Conservation (phyloP, 2,113 vertebrate genomes). For the Oryzias woworae region DNA sequence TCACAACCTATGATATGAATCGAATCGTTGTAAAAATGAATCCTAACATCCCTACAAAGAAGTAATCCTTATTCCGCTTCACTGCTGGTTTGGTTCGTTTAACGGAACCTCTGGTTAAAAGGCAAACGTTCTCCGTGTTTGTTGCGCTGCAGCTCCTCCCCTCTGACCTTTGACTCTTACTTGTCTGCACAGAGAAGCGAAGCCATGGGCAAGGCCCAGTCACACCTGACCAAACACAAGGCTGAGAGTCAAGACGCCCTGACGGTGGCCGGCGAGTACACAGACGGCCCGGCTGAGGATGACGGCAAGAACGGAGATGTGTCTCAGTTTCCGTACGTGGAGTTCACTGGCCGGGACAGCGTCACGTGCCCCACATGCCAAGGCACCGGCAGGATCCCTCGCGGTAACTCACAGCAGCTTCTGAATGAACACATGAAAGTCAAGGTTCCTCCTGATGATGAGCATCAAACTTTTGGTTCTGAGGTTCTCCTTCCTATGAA, state of each 20-base stretch:
- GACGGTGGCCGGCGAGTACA: constrained; percentile 74
- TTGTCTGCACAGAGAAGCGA: constrained; percentile 37
- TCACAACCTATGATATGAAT: too few relatives aligned
- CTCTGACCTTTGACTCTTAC: not conserved
- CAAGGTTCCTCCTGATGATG: too few relatives aligned
- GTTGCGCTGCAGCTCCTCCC: not conserved
- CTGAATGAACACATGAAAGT: too few relatives aligned
- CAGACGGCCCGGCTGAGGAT: constrained; percentile 77
- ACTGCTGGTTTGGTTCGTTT: too few relatives aligned
- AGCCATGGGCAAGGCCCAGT: constrained; percentile 92
- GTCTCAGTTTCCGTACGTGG: constrained; percentile 96
- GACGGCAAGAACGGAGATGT: constrained; percentile 87
- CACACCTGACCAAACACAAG: constrained; percentile 83
- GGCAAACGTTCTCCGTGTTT: too few relatives aligned
- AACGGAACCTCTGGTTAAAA: too few relatives aligned
- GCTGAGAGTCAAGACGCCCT: constrained; percentile 80
- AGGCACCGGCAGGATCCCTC: constrained; percentile 95
- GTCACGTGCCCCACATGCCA: constrained; percentile 97
- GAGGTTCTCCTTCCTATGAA: too few relatives aligned
- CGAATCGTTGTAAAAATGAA: too few relatives aligned
- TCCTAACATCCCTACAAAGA: too few relatives aligned
- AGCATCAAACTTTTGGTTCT: too few relatives aligned
- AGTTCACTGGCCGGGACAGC: constrained; percentile 96
- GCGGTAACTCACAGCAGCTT: constrained; percentile 75
- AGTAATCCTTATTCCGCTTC: too few relatives aligned